Evolutionary conservation across 2,888 invertebrate genomes (phyloP).

Genomic region (Meiosimyza platycephala): DNA sequence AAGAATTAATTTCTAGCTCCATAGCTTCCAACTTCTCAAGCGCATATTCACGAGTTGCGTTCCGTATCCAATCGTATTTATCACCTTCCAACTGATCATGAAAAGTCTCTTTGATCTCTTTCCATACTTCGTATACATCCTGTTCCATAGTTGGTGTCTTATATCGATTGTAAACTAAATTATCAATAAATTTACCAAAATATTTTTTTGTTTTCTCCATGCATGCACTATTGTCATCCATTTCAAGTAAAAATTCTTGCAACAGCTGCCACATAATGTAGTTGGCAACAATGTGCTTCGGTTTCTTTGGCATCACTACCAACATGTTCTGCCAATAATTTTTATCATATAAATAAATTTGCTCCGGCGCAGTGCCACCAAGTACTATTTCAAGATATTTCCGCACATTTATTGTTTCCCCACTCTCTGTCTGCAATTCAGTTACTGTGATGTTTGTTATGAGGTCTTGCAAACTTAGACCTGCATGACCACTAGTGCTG

Average conservation of each 20-base stretch:
- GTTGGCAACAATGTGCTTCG: constrained; percentile 49
- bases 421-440: constrained; percentile 48
- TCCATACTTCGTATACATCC: constrained; percentile 56
- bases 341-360: constrained; percentile 54
- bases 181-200: constrained; percentile 57
- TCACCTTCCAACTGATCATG: constrained; percentile 51
- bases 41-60: constrained; percentile 53
- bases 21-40: constrained; percentile 54
- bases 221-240: constrained; percentile 46
- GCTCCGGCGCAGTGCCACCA: constrained; percentile 52
- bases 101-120: constrained; percentile 53
- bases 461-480: constrained; percentile 45
- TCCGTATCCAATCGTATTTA: constrained; percentile 57
- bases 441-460: constrained; percentile 45
- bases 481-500: constrained; percentile 25
- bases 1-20: constrained; percentile 56
- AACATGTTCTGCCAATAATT: constrained; percentile 48
- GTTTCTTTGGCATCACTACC: constrained; percentile 44
- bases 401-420: constrained; percentile 50
- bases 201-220: constrained; percentile 51
- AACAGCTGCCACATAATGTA: constrained; percentile 58
- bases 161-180: constrained; percentile 53
- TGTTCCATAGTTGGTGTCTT: constrained; percentile 49
- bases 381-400: constrained; percentile 52
- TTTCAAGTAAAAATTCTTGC: constrained; percentile 50